These are phyloP conservation scores for Nematolebias whitei DNA, from an alignment of 2,113 vertebrate genomes.

Conservation along the genomic window DNA sequence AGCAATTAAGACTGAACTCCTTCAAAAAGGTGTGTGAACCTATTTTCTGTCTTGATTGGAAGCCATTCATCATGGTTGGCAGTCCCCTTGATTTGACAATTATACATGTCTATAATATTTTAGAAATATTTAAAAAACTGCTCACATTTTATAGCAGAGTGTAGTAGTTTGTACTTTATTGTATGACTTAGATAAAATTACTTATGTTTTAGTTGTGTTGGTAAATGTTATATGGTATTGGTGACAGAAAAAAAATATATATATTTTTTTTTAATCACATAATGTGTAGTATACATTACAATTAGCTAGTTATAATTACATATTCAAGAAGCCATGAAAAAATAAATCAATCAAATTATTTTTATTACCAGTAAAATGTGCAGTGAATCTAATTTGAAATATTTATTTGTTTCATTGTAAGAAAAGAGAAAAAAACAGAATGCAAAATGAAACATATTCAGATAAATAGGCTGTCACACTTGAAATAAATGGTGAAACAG, in stretches of 20 bases:
- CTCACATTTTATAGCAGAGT: neutral
- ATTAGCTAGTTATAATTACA: too few relatives aligned
- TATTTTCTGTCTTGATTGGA: slow-evolving; percentile 70
- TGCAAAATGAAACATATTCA: neutral
- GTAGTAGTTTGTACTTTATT: neutral
- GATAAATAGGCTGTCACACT: neutral
- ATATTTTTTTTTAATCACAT: too few relatives aligned
- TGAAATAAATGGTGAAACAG: slow-evolving; percentile 5
- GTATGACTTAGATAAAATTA: slow-evolving; percentile 7
- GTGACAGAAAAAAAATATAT: too few relatives aligned
- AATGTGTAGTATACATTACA: too few relatives aligned
- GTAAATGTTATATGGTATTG: too few relatives aligned
- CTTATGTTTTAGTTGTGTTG: slow-evolving; percentile 1
- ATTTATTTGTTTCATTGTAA: too few relatives aligned
- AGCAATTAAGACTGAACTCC: slow-evolving; percentile 64
- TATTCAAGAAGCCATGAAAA: too few relatives aligned
- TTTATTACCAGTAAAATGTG: too few relatives aligned
- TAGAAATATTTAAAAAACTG: slow-evolving; percentile 3
- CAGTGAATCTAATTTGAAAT: too few relatives aligned
- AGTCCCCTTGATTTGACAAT: slow-evolving; percentile 27
- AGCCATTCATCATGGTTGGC: slow-evolving; percentile 72
- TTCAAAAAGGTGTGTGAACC: slow-evolving; percentile 64
- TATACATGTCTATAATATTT: neutral
- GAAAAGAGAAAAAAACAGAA: neutral
- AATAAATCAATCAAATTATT: too few relatives aligned